Evolutionary conservation across 1,140 invertebrate genomes (phyloP).

Genomic region (Neodiprion lecontei): DNA sequence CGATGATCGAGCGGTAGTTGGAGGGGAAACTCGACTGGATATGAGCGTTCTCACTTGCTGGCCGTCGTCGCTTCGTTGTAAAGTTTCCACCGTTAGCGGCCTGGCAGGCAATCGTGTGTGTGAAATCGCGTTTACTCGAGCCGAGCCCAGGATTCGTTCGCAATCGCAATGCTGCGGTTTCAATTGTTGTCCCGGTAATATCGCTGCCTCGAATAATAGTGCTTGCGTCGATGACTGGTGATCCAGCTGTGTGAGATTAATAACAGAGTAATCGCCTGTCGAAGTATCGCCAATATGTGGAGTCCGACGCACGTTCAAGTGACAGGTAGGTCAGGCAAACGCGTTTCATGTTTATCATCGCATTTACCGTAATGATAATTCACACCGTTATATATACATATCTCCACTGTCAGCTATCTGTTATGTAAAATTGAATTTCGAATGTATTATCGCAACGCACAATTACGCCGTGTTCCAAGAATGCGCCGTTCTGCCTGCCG

Average conservation of each 20-base stretch:
- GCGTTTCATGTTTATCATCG: slow-evolving; percentile 1
- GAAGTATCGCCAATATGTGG: slow-evolving; percentile 68
- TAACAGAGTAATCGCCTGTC: neutral
- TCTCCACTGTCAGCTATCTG: neutral
- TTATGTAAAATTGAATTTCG: no score
- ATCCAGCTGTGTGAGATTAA: no score
- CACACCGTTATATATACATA: neutral
- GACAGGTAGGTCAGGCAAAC: slow-evolving; percentile 63
- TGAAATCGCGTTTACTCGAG: neutral
- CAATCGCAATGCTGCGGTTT: no score
- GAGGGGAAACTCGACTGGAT: neutral
- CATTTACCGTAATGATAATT: slow-evolving; percentile 14
- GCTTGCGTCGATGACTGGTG: no score
- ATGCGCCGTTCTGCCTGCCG: no score
- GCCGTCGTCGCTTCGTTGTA: neutral
- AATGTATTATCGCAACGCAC: no score
- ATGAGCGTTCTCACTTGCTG: neutral
- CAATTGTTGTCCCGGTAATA: no score
- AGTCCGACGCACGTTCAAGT: slow-evolving; percentile 86
- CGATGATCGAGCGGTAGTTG: neutral
- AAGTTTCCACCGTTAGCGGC: neutral
- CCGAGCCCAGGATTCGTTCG: no score
- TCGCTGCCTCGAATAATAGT: no score
- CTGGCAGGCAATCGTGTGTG: neutral
- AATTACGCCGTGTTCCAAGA: no score